Percentiles rank a stretch among this genome's conserved stretches.
phyloP scores from a whole-genome alignment of 2,888 invertebrate species.

The Meandrusa payeni region DNA sequence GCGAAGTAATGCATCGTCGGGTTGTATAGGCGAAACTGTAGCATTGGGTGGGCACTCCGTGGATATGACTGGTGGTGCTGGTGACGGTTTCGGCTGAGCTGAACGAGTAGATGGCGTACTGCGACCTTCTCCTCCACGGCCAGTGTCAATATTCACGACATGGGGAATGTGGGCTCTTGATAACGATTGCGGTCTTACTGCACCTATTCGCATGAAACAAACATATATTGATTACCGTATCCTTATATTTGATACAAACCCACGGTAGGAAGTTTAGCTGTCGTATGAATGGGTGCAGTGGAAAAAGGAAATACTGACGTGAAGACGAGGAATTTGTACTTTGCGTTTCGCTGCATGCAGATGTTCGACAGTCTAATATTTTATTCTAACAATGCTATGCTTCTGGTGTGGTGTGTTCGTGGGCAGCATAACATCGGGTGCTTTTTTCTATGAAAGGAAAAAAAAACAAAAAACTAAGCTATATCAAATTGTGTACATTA shows the following conservation, averaged over 20 bases:
- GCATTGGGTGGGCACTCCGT: constrained; percentile 88
- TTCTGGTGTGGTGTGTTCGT: too few species aligned
- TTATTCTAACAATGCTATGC: too few species aligned
- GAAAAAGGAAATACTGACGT: too few species aligned
- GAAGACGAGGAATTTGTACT: too few species aligned
- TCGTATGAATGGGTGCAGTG: too few species aligned
- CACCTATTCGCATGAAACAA: constrained; percentile 71
- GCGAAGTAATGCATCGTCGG: constrained; percentile 86
- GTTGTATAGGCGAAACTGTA: constrained; percentile 63
- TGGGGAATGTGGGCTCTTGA: constrained; percentile 84
- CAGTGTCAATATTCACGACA: constrained; percentile 61
- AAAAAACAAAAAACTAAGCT: too few species aligned
- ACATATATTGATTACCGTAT: background rate
- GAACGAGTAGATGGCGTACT: constrained; percentile 70
- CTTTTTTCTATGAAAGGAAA: too few species aligned
- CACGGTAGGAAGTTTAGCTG: too few species aligned
- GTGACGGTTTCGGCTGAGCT: constrained; percentile 61
- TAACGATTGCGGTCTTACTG: constrained; percentile 87
- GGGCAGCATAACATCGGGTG: too few species aligned
- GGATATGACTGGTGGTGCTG: constrained; percentile 75
- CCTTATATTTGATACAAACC: too few species aligned
- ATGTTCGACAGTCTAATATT: too few species aligned
- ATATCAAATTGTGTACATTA: constrained; percentile 49
- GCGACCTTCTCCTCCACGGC: constrained; percentile 48
- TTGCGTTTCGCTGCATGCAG: too few species aligned